These are phyloP conservation scores for Meandrina meandrites DNA, from an alignment of 92 coral and sea anemone species.

Conservation along the genomic window DNA sequence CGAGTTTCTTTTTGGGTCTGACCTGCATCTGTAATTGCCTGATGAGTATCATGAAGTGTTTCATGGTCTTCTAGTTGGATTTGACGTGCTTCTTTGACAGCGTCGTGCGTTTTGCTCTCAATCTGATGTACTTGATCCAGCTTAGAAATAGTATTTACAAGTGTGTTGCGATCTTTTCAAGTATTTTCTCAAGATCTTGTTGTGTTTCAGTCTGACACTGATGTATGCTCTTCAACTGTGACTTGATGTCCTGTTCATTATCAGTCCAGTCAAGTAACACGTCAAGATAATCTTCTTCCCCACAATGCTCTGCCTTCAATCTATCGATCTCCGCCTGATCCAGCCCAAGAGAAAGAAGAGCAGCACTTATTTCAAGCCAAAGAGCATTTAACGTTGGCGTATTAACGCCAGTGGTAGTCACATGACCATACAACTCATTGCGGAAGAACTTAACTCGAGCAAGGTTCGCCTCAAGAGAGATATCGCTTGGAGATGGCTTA, in stretches of 20 bases:
- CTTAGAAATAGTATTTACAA: too few species aligned
- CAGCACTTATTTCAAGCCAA: slow-evolving; percentile 59
- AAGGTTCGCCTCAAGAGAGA: not conserved
- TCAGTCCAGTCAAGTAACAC: slow-evolving; percentile 18
- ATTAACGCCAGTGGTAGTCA: not conserved
- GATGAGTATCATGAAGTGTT: too few species aligned
- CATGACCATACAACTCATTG: slow-evolving; percentile 6
- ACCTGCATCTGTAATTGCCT: not conserved
- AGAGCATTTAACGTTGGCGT: slow-evolving; percentile 15
- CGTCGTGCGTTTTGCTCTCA: not conserved
- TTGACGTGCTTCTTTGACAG: too few species aligned
- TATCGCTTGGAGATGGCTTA: not conserved
- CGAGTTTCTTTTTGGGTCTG: not conserved
- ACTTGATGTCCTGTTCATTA: slow-evolving; percentile 23
- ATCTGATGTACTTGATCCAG: too few species aligned
- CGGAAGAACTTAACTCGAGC: not conserved
- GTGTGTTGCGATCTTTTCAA: too few species aligned
- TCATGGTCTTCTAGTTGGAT: too few species aligned
- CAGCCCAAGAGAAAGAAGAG: slow-evolving; percentile 54
- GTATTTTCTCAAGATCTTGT: not conserved
- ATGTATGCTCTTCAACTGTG: not conserved
- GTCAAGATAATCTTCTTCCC: slow-evolving; percentile 4
- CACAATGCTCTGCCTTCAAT: slow-evolving; percentile 14
- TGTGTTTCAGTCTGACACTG: not conserved
- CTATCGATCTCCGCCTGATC: slow-evolving; percentile 47